Conservation (phyloP, 2,888 invertebrate genomes). For the Tipula vernalis region DNA sequence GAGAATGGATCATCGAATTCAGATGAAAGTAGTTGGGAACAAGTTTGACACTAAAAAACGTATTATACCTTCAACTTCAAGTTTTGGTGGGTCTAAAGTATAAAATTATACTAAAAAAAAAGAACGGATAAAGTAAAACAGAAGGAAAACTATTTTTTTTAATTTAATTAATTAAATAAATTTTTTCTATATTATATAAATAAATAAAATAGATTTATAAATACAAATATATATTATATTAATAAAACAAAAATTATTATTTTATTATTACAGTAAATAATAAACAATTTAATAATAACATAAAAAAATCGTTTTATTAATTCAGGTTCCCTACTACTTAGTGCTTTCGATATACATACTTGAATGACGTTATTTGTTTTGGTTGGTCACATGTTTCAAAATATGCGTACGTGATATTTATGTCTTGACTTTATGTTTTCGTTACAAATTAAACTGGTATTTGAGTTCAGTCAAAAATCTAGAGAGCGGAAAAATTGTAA, state of each 20-base stretch:
- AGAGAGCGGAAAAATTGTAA: too few species aligned
- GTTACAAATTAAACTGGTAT: too few species aligned
- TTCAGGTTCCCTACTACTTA: too few species aligned
- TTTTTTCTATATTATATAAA: neutral
- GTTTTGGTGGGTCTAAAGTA: neutral
- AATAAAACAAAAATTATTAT: neutral
- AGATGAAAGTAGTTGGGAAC: slow-evolving; percentile 45
- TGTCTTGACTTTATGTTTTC: too few species aligned
- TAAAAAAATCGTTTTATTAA: neutral
- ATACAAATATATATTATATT: neutral
- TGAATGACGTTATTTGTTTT: too few species aligned
- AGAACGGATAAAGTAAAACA: neutral
- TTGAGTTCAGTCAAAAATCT: too few species aligned
- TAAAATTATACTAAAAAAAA: neutral
- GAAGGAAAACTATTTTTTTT: neutral
- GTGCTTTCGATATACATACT: too few species aligned
- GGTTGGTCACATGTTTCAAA: too few species aligned
- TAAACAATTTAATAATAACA: neutral
- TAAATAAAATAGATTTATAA: neutral
- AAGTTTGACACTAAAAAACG: slow-evolving; percentile 23
- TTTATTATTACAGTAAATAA: neutral
- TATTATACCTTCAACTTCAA: slow-evolving; percentile 24
- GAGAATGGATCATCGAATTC: slow-evolving; percentile 33
- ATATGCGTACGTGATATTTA: too few species aligned
- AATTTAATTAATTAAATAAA: neutral